Evolutionary conservation across 1,140 invertebrate genomes (phyloP).

Genomic region (Tetramorium simillimum): DNA sequence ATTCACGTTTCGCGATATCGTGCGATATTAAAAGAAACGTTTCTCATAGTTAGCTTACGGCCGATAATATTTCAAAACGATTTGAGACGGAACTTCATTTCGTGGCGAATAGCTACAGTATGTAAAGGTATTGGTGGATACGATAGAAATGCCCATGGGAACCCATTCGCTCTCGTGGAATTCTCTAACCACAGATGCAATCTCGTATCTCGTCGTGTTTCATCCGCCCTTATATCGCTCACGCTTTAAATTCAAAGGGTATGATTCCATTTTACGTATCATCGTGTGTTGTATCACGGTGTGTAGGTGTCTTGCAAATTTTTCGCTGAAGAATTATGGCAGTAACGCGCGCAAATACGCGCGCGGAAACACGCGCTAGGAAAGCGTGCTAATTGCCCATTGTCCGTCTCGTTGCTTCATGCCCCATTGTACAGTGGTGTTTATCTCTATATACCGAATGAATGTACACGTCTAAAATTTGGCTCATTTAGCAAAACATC

Average conservation of each 20-base stretch:
- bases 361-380: not conserved
- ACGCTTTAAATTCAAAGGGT: slow-evolving; percentile 48
- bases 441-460: slow-evolving; percentile 44
- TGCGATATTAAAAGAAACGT: not conserved
- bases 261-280: slow-evolving; percentile 36
- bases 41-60: slow-evolving; percentile 37
- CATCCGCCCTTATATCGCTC: slow-evolving; percentile 36
- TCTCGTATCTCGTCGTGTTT: slow-evolving; percentile 55
- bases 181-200: slow-evolving; percentile 60
- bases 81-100: slow-evolving; percentile 29
- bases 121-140: slow-evolving; percentile 4
- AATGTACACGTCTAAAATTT: slow-evolving; percentile 45
- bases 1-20: not conserved
- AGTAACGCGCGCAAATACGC: not conserved
- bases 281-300: slow-evolving; percentile 11
- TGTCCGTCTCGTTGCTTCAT: slow-evolving; percentile 46
- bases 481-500: slow-evolving; percentile 48
- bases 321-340: slow-evolving; percentile 20
- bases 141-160: slow-evolving; percentile 45
- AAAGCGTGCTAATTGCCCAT: slow-evolving; percentile 41
- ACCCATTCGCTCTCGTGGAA: slow-evolving; percentile 36
- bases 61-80: slow-evolving; percentile 51
- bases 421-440: slow-evolving; percentile 26
- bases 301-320: slow-evolving; percentile 6
- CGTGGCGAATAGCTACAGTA: not conserved